A percentile compares a stretch with the other conserved stretches of the same genome.
Conservation (phyloP, 2,113 vertebrate genomes). For the Dipodomys stephensi region DNA sequence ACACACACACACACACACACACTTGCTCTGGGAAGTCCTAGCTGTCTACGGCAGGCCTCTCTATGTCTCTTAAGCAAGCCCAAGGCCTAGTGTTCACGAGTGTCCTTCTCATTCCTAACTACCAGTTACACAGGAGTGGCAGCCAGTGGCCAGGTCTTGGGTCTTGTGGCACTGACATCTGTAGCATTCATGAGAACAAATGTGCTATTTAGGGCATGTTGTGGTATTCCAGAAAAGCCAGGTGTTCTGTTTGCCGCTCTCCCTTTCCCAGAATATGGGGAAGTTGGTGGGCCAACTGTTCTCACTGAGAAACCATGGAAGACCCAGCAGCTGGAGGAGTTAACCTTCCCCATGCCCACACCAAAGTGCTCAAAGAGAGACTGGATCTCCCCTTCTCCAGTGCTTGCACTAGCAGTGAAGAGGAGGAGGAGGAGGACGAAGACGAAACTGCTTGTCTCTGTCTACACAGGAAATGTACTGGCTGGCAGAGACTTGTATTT, state of each 20-base stretch:
- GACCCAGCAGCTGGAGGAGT: rapidly evolving
- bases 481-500: not conserved
- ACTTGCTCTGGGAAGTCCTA: not conserved
- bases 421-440: not conserved
- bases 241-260: rapidly evolving
- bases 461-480: not conserved
- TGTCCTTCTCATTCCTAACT: not conserved
- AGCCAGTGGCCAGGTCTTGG: not conserved
- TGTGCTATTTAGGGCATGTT: rapidly evolving
- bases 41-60: not conserved
- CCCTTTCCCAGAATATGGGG: not conserved
- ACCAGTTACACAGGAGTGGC: not conserved
- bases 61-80: not conserved
- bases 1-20: too few species aligned
- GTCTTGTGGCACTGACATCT: not conserved
- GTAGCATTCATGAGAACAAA: not conserved
- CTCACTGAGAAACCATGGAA: not conserved
- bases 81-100: not conserved
- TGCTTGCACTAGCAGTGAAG: rapidly evolving
- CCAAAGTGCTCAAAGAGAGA: not conserved
- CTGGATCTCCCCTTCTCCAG: not conserved
- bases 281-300: not conserved
- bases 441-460: too few species aligned
- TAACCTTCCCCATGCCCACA: not conserved
- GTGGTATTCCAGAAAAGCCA: not conserved